These are phyloP conservation scores for Lycocerus yunnanus DNA, from an alignment of 2,888 invertebrate species.

Conservation along the genomic window DNA sequence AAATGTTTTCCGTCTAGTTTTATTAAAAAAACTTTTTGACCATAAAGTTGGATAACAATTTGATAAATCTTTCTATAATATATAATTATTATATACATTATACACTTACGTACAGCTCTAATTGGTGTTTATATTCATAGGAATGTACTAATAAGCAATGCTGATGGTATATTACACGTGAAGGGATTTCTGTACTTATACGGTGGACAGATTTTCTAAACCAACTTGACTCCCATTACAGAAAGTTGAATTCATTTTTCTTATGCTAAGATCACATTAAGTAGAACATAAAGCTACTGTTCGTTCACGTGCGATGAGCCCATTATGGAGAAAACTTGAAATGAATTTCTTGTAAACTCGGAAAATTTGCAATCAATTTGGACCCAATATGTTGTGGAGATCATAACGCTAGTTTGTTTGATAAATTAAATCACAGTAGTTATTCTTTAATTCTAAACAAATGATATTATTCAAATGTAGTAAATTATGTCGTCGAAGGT, in stretches of 20 bases:
- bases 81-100: not conserved
- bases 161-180: not conserved
- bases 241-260: not conserved
- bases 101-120: not conserved
- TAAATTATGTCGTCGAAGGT: slow-evolving; percentile 3
- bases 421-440: slow-evolving; percentile 10
- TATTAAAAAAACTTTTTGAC: not conserved
- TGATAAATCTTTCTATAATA: not conserved
- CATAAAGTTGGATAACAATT: not conserved
- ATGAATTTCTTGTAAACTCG: not conserved
- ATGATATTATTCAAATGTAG: not conserved
- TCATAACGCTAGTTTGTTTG: not conserved
- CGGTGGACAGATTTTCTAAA: not conserved
- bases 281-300: not conserved
- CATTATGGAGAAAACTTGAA: not conserved
- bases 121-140: not conserved
- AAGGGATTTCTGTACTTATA: not conserved
- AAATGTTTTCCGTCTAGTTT: too few relatives aligned
- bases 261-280: not conserved
- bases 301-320: not conserved
- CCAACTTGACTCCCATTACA: not conserved
- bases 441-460: not conserved
- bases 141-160: not conserved
- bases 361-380: not conserved
- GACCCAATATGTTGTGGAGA: not conserved